phyloP scores from a whole-genome alignment of 2,113 vertebrate species.

The Paedocypris sp. region DNA sequence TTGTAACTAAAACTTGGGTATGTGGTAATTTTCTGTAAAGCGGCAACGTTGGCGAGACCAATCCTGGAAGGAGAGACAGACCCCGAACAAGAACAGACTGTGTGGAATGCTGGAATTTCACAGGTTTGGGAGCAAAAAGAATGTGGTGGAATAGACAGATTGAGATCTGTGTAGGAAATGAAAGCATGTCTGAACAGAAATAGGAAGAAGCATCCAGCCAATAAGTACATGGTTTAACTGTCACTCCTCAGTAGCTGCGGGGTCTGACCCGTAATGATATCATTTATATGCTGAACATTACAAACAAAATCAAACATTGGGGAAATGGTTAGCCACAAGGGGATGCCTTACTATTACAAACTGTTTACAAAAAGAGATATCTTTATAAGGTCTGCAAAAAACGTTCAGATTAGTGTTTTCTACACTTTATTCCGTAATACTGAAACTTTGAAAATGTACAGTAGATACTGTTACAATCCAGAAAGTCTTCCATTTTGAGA shows the following conservation, averaged over 20 bases:
- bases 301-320: slow-evolving; percentile 22
- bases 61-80: not conserved
- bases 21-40: not conserved
- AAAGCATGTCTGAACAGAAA: slow-evolving; percentile 60
- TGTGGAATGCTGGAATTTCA: slow-evolving; percentile 55
- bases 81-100: slow-evolving; percentile 24
- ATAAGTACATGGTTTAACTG: slow-evolving; percentile 34
- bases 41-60: not conserved
- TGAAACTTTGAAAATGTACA: too few relatives aligned
- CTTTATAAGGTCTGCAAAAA: slow-evolving; percentile 32
- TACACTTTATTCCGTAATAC: too few relatives aligned
- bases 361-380: slow-evolving; percentile 17
- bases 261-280: slow-evolving; percentile 42
- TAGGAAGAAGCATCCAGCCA: slow-evolving; percentile 36
- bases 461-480: too few relatives aligned
- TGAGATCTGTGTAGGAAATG: slow-evolving; percentile 43
- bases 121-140: slow-evolving; percentile 33
- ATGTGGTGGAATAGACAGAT: slow-evolving; percentile 48
- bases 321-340: slow-evolving; percentile 39
- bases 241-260: slow-evolving; percentile 40
- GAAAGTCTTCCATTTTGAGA: too few relatives aligned
- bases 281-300: slow-evolving; percentile 39
- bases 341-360: slow-evolving; percentile 35
- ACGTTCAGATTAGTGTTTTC: too few relatives aligned
- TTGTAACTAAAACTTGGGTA: not conserved